Evolutionary conservation across 2,888 invertebrate species (phyloP).

Genomic region (Coremacera marginata): DNA sequence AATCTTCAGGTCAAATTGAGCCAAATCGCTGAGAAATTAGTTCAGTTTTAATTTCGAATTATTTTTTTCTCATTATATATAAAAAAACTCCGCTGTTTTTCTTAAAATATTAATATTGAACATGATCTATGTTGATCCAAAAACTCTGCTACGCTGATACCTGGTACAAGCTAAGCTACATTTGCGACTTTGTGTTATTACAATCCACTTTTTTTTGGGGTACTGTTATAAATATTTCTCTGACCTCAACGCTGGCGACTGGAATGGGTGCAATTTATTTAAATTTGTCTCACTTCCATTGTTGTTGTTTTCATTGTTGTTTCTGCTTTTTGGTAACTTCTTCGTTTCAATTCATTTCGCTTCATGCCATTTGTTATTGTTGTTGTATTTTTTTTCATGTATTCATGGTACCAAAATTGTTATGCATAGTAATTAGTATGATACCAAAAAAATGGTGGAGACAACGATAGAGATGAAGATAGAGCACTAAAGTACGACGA

Average conservation of each 20-base stretch:
- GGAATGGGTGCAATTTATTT: not conserved
- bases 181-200: not conserved
- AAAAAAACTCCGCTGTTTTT: too few species aligned
- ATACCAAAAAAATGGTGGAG: not conserved
- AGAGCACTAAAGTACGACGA: not conserved
- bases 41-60: too few species aligned
- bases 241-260: not conserved
- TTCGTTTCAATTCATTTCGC: not conserved
- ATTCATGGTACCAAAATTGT: not conserved
- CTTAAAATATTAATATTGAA: too few species aligned
- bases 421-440: constrained; percentile 30
- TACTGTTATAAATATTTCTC: not conserved
- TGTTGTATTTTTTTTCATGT: not conserved
- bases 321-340: not conserved
- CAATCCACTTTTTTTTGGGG: not conserved
- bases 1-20: too few species aligned
- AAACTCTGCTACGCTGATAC: too few species aligned
- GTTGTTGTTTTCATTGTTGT: constrained; percentile 4
- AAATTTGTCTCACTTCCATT: not conserved
- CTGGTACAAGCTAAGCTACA: too few species aligned
- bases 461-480: not conserved
- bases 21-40: too few species aligned
- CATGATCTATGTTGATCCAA: too few species aligned
- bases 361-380: not conserved
- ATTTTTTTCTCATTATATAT: too few species aligned